Conservation (phyloP, 1,140 invertebrate species). For the Macrobrachium rosenbergii region DNA sequence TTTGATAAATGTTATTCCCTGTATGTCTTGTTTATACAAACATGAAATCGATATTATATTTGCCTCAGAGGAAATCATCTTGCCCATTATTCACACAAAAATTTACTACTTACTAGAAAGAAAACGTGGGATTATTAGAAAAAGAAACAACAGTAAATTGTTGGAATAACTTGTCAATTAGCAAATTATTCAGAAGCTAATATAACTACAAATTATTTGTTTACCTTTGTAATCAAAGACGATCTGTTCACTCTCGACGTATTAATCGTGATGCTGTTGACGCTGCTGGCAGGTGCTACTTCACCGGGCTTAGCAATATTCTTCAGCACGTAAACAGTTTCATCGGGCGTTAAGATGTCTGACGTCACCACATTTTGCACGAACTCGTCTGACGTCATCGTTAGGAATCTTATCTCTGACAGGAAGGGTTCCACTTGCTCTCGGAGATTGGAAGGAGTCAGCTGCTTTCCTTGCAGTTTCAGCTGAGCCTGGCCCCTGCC, state of each 20-base stretch:
- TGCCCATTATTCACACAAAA: too few species aligned
- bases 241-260: constrained; percentile 41
- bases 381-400: constrained; percentile 64
- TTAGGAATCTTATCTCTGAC: constrained; percentile 53
- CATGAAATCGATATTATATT: too few species aligned
- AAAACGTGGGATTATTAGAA: too few species aligned
- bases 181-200: too few species aligned
- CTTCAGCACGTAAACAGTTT: constrained; percentile 58
- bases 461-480: constrained; percentile 32
- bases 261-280: constrained; percentile 38
- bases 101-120: too few species aligned
- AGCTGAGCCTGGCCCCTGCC: constrained; percentile 59
- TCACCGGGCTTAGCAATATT: constrained; percentile 41
- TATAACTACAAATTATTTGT: background rate
- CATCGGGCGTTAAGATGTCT: constrained; percentile 58
- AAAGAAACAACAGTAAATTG: too few species aligned
- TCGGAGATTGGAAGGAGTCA: constrained; percentile 36
- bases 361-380: constrained; percentile 59
- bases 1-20: too few species aligned
- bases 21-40: too few species aligned
- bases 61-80: too few species aligned
- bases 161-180: too few species aligned
- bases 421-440: constrained; percentile 48
- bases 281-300: background rate
- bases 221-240: constrained; percentile 51